phyloP scores from a whole-genome alignment of 2,888 invertebrate species.

The Amblyjoppa proteus region DNA sequence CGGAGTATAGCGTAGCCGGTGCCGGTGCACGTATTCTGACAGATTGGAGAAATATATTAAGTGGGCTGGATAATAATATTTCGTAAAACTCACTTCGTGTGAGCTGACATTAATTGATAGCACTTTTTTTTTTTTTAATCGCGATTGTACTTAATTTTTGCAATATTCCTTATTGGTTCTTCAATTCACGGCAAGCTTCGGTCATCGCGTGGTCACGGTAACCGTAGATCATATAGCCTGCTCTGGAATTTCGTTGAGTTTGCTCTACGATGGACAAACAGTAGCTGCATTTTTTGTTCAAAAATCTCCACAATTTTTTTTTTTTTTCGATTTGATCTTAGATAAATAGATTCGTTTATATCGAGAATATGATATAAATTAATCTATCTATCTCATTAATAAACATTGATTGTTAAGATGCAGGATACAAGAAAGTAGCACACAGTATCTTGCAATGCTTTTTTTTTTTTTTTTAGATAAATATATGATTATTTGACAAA shows the following conservation, averaged over 20 bases:
- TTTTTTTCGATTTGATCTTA: neutral
- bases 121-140: neutral
- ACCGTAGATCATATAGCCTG: neutral
- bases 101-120: neutral
- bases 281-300: neutral
- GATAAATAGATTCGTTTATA: neutral
- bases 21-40: neutral
- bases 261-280: slow-evolving; percentile 2
- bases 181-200: neutral
- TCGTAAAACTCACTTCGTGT: neutral
- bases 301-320: neutral
- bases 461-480: neutral
- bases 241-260: slow-evolving; percentile 4
- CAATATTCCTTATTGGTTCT: neutral
- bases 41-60: neutral
- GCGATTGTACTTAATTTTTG: neutral
- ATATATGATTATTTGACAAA: neutral
- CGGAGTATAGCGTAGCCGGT: slow-evolving; percentile 5
- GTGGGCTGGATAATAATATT: slow-evolving; percentile 28
- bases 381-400: too few species aligned
- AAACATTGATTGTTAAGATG: too few species aligned
- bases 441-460: neutral
- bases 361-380: too few species aligned
- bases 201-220: neutral
- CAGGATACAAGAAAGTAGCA: too few species aligned